A percentile compares a stretch with the other conserved stretches of the same genome.
These are phyloP conservation scores for Megaceryle maxima DNA, from an alignment of 2,113 vertebrate genomes.

Conservation along the genomic window DNA sequence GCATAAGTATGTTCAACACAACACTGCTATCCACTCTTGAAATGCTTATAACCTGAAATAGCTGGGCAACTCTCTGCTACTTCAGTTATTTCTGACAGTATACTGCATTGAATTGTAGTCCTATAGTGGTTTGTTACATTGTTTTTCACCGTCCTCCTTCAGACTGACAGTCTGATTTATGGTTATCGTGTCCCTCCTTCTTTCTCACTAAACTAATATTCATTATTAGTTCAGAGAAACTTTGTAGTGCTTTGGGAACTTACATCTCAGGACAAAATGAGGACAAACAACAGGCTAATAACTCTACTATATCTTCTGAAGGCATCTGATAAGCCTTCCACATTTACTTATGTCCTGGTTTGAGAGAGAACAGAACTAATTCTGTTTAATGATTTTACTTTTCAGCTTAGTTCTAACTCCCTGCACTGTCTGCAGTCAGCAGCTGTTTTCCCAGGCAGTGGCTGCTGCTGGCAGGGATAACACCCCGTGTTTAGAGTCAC, in stretches of 20 bases:
- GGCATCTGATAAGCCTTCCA: background rate
- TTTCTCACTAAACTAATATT: background rate
- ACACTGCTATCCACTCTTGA: background rate
- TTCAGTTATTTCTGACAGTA: background rate
- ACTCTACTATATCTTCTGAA: background rate
- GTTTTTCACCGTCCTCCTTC: background rate
- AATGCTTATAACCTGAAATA: background rate
- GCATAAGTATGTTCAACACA: background rate
- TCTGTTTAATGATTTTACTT: no score
- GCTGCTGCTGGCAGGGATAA: no score
- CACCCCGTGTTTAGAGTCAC: no score
- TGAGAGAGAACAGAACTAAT: no score
- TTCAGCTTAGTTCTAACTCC: no score
- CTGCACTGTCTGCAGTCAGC: no score
- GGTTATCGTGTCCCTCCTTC: background rate
- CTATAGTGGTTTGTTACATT: background rate
- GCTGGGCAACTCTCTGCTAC: background rate
- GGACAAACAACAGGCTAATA: background rate
- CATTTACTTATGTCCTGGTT: background rate
- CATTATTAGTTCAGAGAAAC: background rate
- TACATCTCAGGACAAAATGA: background rate
- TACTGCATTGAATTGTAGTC: background rate
- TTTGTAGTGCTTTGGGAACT: background rate
- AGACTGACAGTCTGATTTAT: background rate
- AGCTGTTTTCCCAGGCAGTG: no score